Conservation (phyloP, 2,888 invertebrate species). For the Bellardia pandia region DNA sequence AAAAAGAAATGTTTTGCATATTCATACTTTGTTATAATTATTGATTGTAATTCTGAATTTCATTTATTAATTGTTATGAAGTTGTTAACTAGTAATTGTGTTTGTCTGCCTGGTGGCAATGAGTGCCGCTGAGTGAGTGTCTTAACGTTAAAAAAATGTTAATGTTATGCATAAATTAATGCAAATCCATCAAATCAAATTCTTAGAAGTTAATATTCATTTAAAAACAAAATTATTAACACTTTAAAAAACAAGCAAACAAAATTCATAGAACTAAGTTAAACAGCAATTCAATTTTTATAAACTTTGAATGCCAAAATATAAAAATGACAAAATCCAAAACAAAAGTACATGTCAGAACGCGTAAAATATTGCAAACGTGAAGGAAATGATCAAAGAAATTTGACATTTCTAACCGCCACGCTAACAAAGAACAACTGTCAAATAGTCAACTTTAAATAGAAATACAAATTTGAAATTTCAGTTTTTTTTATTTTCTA, state of each 20-base stretch:
- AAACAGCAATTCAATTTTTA: background rate
- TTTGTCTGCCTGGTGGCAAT: too few relatives aligned
- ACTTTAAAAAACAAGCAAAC: background rate
- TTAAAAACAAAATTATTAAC: background rate
- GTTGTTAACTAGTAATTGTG: too few relatives aligned
- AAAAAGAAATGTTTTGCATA: too few relatives aligned
- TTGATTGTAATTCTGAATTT: too few relatives aligned
- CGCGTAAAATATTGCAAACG: slow-evolving; percentile 22
- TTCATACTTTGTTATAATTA: too few relatives aligned
- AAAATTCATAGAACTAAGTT: slow-evolving; percentile 35
- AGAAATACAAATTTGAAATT: background rate
- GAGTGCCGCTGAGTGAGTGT: too few relatives aligned
- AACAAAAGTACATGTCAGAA: slow-evolving; percentile 57
- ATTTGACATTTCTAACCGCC: slow-evolving; percentile 68
- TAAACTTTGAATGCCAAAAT: slow-evolving; percentile 46
- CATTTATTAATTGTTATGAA: too few relatives aligned
- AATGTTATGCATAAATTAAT: slow-evolving; percentile 18
- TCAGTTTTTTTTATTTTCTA: slow-evolving; percentile 20
- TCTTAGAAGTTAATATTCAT: background rate
- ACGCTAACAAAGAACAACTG: slow-evolving; percentile 61
- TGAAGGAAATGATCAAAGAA: slow-evolving; percentile 61
- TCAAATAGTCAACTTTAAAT: slow-evolving; percentile 57
- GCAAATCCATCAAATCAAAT: background rate
- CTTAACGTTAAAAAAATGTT: too few relatives aligned
- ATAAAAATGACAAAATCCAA: slow-evolving; percentile 17